These are phyloP conservation scores for Antheraea pernyi DNA, from an alignment of 1,140 invertebrate genomes.

Conservation along the genomic window DNA sequence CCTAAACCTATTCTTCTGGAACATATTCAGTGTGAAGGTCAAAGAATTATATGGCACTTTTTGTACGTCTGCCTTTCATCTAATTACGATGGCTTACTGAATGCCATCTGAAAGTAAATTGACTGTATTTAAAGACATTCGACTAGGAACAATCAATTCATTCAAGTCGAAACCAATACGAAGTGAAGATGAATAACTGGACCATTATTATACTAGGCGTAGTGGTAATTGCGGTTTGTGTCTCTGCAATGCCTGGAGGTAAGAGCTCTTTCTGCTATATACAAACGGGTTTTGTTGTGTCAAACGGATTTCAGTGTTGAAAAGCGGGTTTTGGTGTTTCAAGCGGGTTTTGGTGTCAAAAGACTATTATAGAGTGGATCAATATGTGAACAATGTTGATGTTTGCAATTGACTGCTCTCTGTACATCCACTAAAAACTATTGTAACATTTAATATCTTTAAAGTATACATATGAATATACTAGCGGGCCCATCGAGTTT, in stretches of 20 bases:
- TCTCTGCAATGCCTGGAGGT: slow-evolving; percentile 11
- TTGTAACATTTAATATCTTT: too few species aligned
- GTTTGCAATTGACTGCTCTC: too few species aligned
- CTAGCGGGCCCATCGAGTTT: too few species aligned
- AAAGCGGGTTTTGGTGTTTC: too few species aligned
- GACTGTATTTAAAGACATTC: slow-evolving; percentile 17
- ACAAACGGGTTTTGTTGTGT: too few species aligned
- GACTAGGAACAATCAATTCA: background rate
- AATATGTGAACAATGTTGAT: too few species aligned
- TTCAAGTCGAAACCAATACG: background rate
- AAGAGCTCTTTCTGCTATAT: background rate
- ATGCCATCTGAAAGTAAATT: slow-evolving; percentile 15
- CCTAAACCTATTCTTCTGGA: background rate
- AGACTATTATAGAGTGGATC: too few species aligned
- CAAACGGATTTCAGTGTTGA: too few species aligned
- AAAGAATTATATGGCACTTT: background rate
- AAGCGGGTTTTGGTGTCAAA: too few species aligned
- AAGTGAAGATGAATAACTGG: slow-evolving; percentile 21
- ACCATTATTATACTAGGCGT: slow-evolving; percentile 12
- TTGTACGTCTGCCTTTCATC: slow-evolving; percentile 9
- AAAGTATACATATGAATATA: too few species aligned
- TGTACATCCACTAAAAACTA: too few species aligned
- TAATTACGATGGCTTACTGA: slow-evolving; percentile 7
- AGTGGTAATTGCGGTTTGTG: slow-evolving; percentile 13
- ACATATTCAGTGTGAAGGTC: slow-evolving; percentile 7